Evolutionary conservation across 2,888 invertebrate species (phyloP).

Genomic region (Eretmocerus hayati): DNA sequence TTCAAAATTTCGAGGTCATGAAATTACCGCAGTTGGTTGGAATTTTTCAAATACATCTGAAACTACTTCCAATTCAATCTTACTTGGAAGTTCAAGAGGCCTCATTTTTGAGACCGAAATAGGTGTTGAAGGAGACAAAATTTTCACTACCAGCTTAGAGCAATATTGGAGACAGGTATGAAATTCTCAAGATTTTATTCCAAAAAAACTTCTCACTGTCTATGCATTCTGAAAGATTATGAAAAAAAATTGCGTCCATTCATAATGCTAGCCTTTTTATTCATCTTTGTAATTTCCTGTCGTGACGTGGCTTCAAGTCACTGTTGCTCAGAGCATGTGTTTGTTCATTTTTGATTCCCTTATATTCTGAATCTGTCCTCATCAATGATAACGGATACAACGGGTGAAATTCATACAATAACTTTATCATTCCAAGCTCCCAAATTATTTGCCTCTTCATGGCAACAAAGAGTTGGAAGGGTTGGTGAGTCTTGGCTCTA

Average conservation of each 20-base stretch:
- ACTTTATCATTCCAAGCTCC: constrained; percentile 53
- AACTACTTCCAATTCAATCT: constrained; percentile 70
- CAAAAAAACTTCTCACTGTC: not conserved
- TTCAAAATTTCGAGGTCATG: constrained; percentile 64
- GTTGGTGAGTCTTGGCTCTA: constrained; percentile 61
- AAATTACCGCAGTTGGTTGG: constrained; percentile 89
- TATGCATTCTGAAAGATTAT: no score
- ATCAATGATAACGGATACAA: no score
- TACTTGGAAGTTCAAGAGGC: constrained; percentile 85
- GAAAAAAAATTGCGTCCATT: no score
- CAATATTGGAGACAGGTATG: constrained; percentile 81
- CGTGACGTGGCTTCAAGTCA: no score
- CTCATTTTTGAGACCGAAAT: constrained; percentile 87
- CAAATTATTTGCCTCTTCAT: constrained; percentile 67
- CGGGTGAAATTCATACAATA: no score
- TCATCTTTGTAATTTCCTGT: no score
- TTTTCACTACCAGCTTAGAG: constrained; percentile 67
- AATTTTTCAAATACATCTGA: constrained; percentile 67
- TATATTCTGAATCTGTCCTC: no score
- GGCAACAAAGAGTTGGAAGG: constrained; percentile 68
- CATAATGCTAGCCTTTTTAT: no score
- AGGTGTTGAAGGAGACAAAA: constrained; percentile 71
- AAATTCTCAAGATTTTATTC: not conserved
- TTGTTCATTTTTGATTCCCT: no score
- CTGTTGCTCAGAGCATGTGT: no score